phyloP scores from a whole-genome alignment of 2,797 vertebrate species.

The Platyrinchus mystaceus region DNA sequence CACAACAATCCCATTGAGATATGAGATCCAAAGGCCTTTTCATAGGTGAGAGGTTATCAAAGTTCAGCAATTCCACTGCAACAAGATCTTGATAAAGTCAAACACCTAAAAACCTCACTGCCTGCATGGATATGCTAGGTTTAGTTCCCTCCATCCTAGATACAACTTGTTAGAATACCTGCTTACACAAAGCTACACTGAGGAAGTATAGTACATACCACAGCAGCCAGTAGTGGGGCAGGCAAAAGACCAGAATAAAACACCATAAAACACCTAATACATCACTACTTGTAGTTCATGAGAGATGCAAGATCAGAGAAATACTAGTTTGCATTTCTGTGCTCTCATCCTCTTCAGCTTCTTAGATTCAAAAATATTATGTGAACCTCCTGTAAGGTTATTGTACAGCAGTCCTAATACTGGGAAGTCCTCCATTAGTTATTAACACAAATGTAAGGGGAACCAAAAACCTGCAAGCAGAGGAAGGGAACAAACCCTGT shows the following conservation, averaged over 20 bases:
- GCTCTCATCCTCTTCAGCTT: background rate
- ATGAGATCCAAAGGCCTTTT: background rate
- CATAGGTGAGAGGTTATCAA: background rate
- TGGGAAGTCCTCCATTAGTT: background rate
- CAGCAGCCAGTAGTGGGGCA: background rate
- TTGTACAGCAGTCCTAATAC: background rate
- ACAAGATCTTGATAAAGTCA: background rate
- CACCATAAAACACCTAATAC: background rate
- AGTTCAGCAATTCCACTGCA: background rate
- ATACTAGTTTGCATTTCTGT: background rate
- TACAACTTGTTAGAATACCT: background rate
- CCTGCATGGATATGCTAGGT: background rate
- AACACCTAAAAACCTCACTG: background rate
- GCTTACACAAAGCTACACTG: background rate
- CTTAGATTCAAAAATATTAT: background rate
- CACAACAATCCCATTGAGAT: background rate
- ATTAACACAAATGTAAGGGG: background rate
- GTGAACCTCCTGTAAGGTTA: background rate
- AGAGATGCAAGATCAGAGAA: background rate
- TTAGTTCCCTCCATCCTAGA: background rate
- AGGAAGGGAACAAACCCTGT: background rate
- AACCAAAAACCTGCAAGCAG: background rate
- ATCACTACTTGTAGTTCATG: background rate
- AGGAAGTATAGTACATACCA: background rate
- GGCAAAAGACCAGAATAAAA: background rate